Evolutionary conservation across 1,140 invertebrate species (phyloP).

Genomic region (Phymorhynchus buccinoides): DNA sequence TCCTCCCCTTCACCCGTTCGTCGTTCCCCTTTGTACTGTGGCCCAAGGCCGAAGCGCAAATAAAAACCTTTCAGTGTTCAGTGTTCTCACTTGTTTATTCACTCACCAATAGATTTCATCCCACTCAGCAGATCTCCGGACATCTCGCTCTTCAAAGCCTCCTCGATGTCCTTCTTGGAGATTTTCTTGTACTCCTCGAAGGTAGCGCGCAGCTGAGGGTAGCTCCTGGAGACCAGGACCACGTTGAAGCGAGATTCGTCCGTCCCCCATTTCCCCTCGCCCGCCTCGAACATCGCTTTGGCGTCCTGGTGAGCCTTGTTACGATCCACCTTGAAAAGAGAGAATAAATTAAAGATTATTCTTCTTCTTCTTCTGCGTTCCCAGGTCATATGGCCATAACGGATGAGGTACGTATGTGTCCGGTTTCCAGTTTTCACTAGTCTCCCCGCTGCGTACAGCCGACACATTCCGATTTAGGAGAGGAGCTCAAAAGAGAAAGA

Average conservation of each 20-base stretch:
- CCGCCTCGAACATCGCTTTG: conserved; percentile 71
- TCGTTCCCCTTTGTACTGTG: too few species aligned
- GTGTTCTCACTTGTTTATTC: background rate
- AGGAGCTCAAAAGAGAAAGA: too few species aligned
- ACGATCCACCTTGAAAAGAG: conserved; percentile 37
- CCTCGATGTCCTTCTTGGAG: conserved; percentile 71
- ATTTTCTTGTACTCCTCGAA: conserved; percentile 72
- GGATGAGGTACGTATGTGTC: too few species aligned
- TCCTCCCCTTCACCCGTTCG: background rate
- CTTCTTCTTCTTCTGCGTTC: too few species aligned
- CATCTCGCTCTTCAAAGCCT: conserved; percentile 72
- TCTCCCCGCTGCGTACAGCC: too few species aligned
- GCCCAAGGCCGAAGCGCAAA: too few species aligned
- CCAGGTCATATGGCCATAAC: too few species aligned
- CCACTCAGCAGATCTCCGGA: conserved; percentile 72
- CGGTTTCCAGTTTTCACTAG: too few species aligned
- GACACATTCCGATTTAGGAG: too few species aligned
- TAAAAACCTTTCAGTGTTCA: too few species aligned
- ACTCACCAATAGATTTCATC: conserved; percentile 71
- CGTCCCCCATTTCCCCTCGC: conserved; percentile 75
- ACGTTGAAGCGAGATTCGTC: conserved; percentile 75
- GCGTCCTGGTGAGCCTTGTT: conserved; percentile 72
- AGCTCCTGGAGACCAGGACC: conserved; percentile 69
- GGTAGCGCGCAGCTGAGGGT: conserved; percentile 71
- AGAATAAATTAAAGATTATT: too few species aligned